phyloP scores from a whole-genome alignment of 1,140 invertebrate species.

The Sminthurinus signatus region DNA sequence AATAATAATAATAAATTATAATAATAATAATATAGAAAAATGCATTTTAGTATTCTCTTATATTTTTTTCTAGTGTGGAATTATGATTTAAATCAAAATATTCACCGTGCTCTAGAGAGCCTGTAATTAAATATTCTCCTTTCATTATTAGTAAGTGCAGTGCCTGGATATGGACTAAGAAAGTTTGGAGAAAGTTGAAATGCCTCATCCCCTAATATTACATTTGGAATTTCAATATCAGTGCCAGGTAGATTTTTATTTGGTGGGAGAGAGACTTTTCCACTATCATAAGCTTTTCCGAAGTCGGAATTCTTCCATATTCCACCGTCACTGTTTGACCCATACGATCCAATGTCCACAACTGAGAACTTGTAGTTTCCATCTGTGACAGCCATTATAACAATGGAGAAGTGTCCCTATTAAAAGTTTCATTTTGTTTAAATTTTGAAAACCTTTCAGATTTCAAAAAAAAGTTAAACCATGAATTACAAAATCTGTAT shows the following conservation, averaged over 20 bases:
- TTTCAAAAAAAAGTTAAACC: background rate
- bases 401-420: constrained; percentile 35
- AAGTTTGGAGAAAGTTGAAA: constrained; percentile 4
- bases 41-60: too few species aligned
- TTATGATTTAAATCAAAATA: background rate
- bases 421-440: background rate
- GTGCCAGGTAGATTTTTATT: background rate
- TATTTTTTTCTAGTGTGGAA: background rate
- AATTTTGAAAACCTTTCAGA: too few species aligned
- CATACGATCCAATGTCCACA: background rate
- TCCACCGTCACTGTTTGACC: constrained; percentile 1
- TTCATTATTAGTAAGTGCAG: background rate
- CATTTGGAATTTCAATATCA: background rate
- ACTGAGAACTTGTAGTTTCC: constrained; percentile 41
- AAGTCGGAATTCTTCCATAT: constrained; percentile 17
- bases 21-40: background rate
- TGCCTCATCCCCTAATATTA: constrained; percentile 2
- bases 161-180: background rate
- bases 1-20: background rate
- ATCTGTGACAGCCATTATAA: constrained; percentile 43
- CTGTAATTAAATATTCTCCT: constrained; percentile 4
- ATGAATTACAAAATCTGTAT: constrained; percentile 18
- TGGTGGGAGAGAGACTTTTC: constrained; percentile 8
- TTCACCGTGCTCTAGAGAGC: background rate
- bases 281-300: constrained; percentile 16